These are phyloP conservation scores for Ia io DNA, from an alignment of 2,113 vertebrate species.

Conservation along the genomic window DNA sequence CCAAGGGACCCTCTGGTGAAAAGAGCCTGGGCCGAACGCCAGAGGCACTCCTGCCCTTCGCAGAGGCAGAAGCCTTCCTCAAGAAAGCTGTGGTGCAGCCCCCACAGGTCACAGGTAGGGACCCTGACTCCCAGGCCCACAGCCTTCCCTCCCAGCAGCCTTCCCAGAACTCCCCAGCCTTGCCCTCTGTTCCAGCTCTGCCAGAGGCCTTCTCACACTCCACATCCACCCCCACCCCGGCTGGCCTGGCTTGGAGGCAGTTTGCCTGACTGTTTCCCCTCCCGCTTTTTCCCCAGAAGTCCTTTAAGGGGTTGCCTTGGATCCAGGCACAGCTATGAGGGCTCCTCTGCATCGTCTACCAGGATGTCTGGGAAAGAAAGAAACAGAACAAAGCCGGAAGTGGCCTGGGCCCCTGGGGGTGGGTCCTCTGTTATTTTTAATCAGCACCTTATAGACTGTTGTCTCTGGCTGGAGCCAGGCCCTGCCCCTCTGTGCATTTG, in stretches of 20 bases:
- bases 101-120: slow-evolving; percentile 93
- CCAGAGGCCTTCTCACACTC: neutral
- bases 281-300: slow-evolving; percentile 77
- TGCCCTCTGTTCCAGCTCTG: neutral
- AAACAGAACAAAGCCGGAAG: slow-evolving; percentile 3
- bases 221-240: rapidly evolving
- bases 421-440: slow-evolving; percentile 81
- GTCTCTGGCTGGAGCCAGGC: slow-evolving; percentile 71
- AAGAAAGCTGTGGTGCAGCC: slow-evolving; percentile 90
- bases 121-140: neutral
- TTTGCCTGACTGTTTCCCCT: neutral
- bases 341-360: neutral
- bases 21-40: slow-evolving; percentile 81
- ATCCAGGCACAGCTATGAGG: slow-evolving; percentile 53
- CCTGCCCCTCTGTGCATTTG: slow-evolving; percentile 75
- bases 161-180: neutral
- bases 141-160: neutral
- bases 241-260: neutral
- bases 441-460: slow-evolving; percentile 89
- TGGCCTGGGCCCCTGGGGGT: slow-evolving; percentile 44
- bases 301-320: slow-evolving; percentile 75
- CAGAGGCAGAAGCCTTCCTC: slow-evolving; percentile 91
- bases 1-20: slow-evolving; percentile 86
- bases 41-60: slow-evolving; percentile 89
- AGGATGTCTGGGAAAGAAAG: slow-evolving; percentile 63